Conservation (phyloP, 2,797 vertebrate genomes). For the Cebuella pygmaea region DNA sequence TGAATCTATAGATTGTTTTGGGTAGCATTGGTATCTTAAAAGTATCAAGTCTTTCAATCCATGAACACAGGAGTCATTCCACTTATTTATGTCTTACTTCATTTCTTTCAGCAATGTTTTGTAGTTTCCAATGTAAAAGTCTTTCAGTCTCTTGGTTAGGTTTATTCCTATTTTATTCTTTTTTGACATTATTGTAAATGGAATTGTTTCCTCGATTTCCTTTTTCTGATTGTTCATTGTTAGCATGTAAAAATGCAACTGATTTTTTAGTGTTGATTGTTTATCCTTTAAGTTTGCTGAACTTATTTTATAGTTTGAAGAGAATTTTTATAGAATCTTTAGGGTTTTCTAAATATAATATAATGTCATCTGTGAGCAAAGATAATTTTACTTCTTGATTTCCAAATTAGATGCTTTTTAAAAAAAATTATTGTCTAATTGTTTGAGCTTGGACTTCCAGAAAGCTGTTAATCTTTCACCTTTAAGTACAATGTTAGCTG, state of each 20-base stretch:
- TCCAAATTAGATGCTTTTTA: not conserved
- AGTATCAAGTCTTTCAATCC: not conserved
- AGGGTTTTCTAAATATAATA: not conserved
- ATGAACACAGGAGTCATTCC: not conserved
- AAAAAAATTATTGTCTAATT: not conserved
- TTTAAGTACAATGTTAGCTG: not conserved
- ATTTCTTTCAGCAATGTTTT: not conserved
- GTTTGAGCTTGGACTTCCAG: not conserved
- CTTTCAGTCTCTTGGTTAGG: not conserved
- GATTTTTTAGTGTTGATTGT: not conserved
- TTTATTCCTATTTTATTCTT: not conserved
- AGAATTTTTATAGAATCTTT: not conserved
- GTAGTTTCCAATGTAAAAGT: not conserved
- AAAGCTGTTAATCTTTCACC: not conserved
- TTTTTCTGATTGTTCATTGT: not conserved
- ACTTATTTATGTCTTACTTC: not conserved
- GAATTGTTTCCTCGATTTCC: no score
- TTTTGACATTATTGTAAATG: no score
- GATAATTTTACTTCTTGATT: not conserved
- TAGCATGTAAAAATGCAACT: not conserved
- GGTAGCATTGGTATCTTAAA: not conserved
- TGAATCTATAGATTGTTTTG: not conserved
- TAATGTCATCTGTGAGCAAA: not conserved
- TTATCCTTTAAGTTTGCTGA: not conserved
- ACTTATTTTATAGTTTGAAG: not conserved